Conservation (phyloP, 2,797 vertebrate species). For the Hozukius guyotensis region DNA sequence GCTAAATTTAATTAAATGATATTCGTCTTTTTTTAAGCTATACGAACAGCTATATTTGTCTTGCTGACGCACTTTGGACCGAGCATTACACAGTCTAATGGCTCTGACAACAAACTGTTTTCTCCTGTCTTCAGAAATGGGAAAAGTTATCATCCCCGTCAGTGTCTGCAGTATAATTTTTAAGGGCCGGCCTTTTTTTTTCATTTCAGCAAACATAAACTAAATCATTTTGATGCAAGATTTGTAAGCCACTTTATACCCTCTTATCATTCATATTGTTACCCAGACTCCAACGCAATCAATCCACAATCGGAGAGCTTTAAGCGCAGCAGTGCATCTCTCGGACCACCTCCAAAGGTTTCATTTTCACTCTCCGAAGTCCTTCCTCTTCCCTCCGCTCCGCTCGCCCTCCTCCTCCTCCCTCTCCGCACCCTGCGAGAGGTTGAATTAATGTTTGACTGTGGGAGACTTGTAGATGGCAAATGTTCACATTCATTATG, state of each 20-base stretch:
- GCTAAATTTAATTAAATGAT: slow-evolving; percentile 58
- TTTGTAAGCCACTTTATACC: neutral
- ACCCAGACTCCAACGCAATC: slow-evolving; percentile 1
- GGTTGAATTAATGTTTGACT: slow-evolving; percentile 81
- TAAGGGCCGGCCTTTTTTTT: neutral
- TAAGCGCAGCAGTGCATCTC: neutral
- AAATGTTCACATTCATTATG: slow-evolving; percentile 85
- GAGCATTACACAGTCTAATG: slow-evolving; percentile 17
- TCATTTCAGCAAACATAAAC: slow-evolving; percentile 16
- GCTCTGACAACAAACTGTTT: slow-evolving; percentile 26
- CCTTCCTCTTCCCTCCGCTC: slow-evolving; percentile 48
- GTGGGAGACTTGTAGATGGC: slow-evolving; percentile 80
- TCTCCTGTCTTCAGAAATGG: slow-evolving; percentile 16
- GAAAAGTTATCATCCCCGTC: slow-evolving; percentile 16
- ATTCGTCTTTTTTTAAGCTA: slow-evolving; percentile 41
- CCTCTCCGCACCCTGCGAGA: slow-evolving; percentile 61
- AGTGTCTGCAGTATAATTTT: slow-evolving; percentile 1
- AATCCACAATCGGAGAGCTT: slow-evolving; percentile 5
- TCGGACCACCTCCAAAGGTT: slow-evolving; percentile 59
- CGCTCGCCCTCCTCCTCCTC: slow-evolving; percentile 67
- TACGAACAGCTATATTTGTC: slow-evolving; percentile 42
- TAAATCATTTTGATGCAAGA: slow-evolving; percentile 15
- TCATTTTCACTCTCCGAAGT: slow-evolving; percentile 57
- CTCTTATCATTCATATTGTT: slow-evolving; percentile 10
- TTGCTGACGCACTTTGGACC: slow-evolving; percentile 18